Base-by-base conservation (phyloP, 2,888 invertebrate species). In the Agrotis exclamationis region DNA sequence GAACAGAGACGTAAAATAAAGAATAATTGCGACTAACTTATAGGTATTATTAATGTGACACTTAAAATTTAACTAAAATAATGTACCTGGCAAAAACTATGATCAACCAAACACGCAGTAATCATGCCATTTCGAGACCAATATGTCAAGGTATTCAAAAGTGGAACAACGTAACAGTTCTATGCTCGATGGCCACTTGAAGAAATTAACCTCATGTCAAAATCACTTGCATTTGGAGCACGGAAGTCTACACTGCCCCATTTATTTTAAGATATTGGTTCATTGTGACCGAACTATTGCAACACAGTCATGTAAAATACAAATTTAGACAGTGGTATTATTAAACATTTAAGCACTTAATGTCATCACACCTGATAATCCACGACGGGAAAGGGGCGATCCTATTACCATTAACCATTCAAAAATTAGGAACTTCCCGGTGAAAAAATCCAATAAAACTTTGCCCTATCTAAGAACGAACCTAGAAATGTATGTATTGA, bases 201-300 rank as follows among this genome's bases (percentile, higher is more conserved):
- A 71, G 73, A 79, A 79, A 81, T 85, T 85, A 85, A 87, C 85
- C 80, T 76, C 76, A 83, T 85, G 85, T 85, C 86, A 87, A 88
- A 85, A 82, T 63, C 83, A 62, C 63, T 28, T 83, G 50, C 74
- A 79, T 78, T 80, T 80, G 80, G 78, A 56, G 24, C 74, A 69
- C 14, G 59, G 56, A 70, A 70, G 58, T 68, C n/a, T 39, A 20
- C 47, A 4, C 3, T 72, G 83, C 6, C 70, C 79, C 62, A 82
- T 79, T 82, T 81, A 45, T 68, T 44, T 56, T 0, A 11, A 48
- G 13, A 24, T 44, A 48, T 22, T 60, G 16, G 11, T 45, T 62
- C 7, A 39, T 3, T 57, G 18, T 45, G 45, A 39, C 56, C 3
- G 7, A 20, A 0, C 20, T 20, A 22, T 74, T 74, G 18, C 28